phyloP scores from a whole-genome alignment of 2,888 invertebrate species.

The Neoitamus cyanurus region DNA sequence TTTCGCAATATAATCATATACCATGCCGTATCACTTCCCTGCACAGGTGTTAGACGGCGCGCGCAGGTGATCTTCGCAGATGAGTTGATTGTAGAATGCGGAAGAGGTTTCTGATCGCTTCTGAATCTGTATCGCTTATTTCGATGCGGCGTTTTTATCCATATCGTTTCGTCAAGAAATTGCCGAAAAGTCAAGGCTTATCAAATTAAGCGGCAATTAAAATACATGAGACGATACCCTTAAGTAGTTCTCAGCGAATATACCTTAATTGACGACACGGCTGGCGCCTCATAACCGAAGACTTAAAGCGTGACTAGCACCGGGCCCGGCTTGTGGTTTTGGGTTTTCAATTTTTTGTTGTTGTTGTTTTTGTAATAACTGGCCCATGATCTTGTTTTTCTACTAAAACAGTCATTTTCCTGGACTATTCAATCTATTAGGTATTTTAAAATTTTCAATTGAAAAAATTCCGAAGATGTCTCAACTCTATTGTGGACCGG shows the following conservation, averaged over 20 bases:
- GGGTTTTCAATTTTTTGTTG: not conserved
- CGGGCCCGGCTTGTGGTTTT: not conserved
- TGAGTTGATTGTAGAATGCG: not conserved
- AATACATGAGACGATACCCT: conserved; percentile 35
- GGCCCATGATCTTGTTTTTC: not conserved
- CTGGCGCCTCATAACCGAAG: not conserved
- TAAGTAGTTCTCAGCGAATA: conserved; percentile 29
- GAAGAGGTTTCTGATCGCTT: not conserved
- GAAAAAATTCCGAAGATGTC: not conserved
- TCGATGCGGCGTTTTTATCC: not conserved
- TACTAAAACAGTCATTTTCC: not conserved
- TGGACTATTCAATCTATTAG: not conserved
- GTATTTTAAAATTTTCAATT: not conserved
- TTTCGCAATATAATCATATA: not conserved
- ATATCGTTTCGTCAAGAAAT: not conserved
- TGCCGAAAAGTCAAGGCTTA: conserved; percentile 27
- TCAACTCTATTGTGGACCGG: not conserved
- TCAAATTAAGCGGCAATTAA: conserved; percentile 27
- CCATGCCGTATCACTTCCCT: not conserved
- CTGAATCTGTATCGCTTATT: conserved; percentile 17
- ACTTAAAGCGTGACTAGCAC: not conserved
- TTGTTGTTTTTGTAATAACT: not conserved
- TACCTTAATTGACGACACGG: not conserved
- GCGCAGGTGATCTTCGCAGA: not conserved
- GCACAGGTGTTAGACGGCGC: not conserved